Base-by-base conservation (phyloP, 2,888 invertebrate species). In the Diogma glabrata region DNA sequence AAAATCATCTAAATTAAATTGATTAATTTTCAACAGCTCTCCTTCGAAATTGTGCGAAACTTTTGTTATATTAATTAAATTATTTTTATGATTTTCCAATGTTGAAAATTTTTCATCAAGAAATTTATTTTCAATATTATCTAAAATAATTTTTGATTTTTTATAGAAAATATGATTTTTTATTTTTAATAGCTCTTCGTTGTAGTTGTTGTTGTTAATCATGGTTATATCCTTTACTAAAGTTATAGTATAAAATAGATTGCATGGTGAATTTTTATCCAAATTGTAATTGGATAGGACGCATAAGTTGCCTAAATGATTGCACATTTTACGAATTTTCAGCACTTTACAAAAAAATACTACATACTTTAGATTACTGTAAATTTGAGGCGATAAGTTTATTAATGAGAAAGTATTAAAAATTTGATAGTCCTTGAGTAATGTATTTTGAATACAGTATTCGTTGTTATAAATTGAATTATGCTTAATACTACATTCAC, bases 301-400 rank as follows among this genome's bases (percentile, higher is more conserved):
- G 60, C 85, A 85, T 65, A 84, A 71, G 64, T 84, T 84, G 2
- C 79, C 78, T 53, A 86, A 65, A 53, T 76, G 71, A 64, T 83
- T 79, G 60, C 85, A 85, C 9, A 81, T 77, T 14, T 72, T 75
- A 50, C 65, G 64, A 58, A 71, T 71, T 61, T 72, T 60, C 33
- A 73, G 54, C 0, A 62, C 57, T 55, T 66, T 57, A 19, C 70
- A 70, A 52, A 69, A 67, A 55, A 71, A 69, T 7, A 62, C 63
- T 23, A 67, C 60, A 51, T 65, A 67, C 57, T 67, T 68, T 0
- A 70, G 58, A 30, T 69, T 62, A 0, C 60, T 61, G 52, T 52
- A 58, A 56, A 54, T 19, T 52, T 56, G n/a, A n/a, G n/a, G n/a
- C n/a, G n/a, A n/a, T n/a, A n/a, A n/a, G n/a, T n/a, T n/a, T n/a